Base-by-base conservation (phyloP, 2,113 vertebrate species). In the Monopterus albus region DNA sequence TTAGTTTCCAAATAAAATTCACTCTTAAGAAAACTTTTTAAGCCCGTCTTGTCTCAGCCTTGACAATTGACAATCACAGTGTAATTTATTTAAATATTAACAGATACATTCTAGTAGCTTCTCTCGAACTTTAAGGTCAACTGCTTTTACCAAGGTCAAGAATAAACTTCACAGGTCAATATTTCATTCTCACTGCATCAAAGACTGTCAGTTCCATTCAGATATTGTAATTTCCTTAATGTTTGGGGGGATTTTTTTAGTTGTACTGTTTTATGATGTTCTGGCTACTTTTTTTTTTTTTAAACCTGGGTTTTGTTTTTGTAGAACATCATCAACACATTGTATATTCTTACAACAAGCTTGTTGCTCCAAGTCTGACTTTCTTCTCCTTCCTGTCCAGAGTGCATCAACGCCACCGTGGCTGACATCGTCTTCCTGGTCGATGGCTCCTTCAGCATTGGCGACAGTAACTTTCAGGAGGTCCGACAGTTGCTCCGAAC, bases 401-500 rank as follows among this genome's bases (percentile, higher is more conserved):
- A 72, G 59, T 96, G 94, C 84, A 79, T 76, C 82, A 85, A 88
- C 63, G 93, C 91, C 36, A 87, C 70, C 0, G 17, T 85, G 35
- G 93, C 94, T 11, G 94, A 96, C 73, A 89, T 95, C 35, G 93
- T 96, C 23, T 95, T 96, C 77, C 82, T 96, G 60, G 83, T 95
- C 40, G 95, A 95, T 40, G 91, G 94, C 51, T 96, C 94, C 23
- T 67, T 81, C 26, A 94, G 90, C 81, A 93, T 95, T 1, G 86
- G 88, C 10, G 14, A 23, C 1, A 28, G 20, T 0, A 89, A 89
- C 84, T 96, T 96, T 61, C 36, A 89, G 67, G 90, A 91, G 52
- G 51, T 94, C 18, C 92, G 90, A 38, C 18, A n/a, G 15, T 95
- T 96, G 45, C 88, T 96, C 10, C 63, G 45, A 4, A 86, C 55